Conservation (phyloP, 2,113 vertebrate species). For the Hipposideros armiger region DNA sequence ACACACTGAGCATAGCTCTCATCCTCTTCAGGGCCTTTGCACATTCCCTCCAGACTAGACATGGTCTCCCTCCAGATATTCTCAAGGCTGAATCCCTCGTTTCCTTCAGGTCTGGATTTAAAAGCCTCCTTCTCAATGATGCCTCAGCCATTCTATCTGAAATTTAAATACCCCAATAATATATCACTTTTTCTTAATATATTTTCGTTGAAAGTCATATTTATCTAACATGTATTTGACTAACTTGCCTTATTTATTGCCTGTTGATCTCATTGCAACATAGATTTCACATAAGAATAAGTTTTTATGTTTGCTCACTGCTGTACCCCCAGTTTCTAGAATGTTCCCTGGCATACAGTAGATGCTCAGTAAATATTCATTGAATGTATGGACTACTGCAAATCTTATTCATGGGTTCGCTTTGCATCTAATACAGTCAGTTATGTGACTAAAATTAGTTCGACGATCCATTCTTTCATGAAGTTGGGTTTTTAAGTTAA, state of each 20-base stretch:
- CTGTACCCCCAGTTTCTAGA: neutral
- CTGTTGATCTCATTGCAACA: neutral
- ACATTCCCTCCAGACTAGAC: neutral
- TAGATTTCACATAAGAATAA: neutral
- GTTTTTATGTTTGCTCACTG: neutral
- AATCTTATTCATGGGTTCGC: neutral
- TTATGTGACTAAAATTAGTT: neutral
- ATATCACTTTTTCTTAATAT: neutral
- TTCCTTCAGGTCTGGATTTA: neutral
- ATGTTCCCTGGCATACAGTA: neutral
- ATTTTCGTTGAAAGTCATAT: neutral
- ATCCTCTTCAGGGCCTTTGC: neutral
- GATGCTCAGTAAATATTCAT: neutral
- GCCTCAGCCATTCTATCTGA: neutral
- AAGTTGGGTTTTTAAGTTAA: neutral
- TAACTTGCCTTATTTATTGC: neutral
- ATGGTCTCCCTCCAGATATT: neutral
- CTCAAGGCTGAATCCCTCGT: neutral
- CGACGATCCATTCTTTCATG: neutral
- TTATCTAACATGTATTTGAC: neutral
- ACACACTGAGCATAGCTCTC: neutral
- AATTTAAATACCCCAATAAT: neutral
- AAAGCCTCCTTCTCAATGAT: accelerated
- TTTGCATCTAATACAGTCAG: neutral
- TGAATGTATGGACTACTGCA: neutral